Base-by-base conservation (phyloP, 1,140 invertebrate genomes). In the Mya arenaria region DNA sequence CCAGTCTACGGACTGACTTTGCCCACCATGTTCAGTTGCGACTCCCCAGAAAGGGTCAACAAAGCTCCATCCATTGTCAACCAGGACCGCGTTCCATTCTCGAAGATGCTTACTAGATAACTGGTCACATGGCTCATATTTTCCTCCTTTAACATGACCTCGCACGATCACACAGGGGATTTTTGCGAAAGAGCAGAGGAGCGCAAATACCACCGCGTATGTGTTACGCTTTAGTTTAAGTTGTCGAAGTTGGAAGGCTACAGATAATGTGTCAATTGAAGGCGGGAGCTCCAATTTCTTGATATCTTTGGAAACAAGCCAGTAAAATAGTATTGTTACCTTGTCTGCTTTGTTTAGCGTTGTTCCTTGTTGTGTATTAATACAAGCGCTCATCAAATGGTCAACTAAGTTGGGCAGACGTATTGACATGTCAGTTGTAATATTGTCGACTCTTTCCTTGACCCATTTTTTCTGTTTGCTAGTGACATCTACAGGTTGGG, bases 11-110 rank as follows among this genome's bases (percentile, higher is more conserved):
- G 30, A 36, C 15, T 30, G 13, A 25, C 28, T 10, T 19, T 36
- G n/a, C n/a, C n/a, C n/a, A n/a, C n/a, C n/a, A n/a, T n/a, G n/a
- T n/a, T n/a, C n/a, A n/a, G n/a, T n/a, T n/a, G n/a, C n/a, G n/a
- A n/a, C 23, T 15, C 69, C 69, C 69, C 69, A 73, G 44, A 73
- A 73, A 19, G 41, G 28, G 52, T 73, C 69, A 34, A 73, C 52
- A 36, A 73, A 25, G 17, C 44, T 8, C 69, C 69, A 73, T 58
- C 58, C 41, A 2, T 56, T 32, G 28, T 73, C 52, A 34, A 73
- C 30, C 10, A 55, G 32, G 1, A 73, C 69, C 19, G 48, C 69
- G 32, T 73, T 73, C 69, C 69, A 73, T 58, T 73, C 69, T 28
- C 69, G 23, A 2, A 73, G 19, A 3, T 41, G 48, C 32, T 56